phyloP scores from a whole-genome alignment of 2,797 vertebrate genomes.

The Acipenser oxyrinchus region DNA sequence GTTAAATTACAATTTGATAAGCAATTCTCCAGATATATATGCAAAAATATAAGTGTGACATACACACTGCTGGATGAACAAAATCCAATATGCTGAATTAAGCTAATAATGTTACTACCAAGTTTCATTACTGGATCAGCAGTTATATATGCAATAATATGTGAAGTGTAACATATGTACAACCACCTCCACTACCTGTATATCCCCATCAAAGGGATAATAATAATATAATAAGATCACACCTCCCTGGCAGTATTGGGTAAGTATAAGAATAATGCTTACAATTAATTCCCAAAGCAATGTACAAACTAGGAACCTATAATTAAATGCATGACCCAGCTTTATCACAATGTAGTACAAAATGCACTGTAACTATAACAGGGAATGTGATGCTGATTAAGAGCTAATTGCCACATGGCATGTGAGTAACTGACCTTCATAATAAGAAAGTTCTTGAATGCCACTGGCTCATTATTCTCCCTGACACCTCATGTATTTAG shows the following conservation, averaged over 20 bases:
- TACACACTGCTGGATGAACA: too few relatives aligned
- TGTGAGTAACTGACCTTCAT: slow-evolving; percentile 2
- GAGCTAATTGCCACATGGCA: not conserved
- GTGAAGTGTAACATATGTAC: not conserved
- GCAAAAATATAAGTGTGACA: too few relatives aligned
- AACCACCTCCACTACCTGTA: not conserved
- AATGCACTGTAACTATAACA: not conserved
- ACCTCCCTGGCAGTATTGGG: too few relatives aligned
- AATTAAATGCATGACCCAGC: not conserved
- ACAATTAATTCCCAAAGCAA: not conserved
- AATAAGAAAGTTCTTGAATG: not conserved
- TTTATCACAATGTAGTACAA: not conserved
- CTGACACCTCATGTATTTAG: not conserved
- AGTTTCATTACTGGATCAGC: too few relatives aligned
- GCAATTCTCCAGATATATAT: too few relatives aligned
- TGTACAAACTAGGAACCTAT: not conserved
- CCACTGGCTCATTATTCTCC: not conserved
- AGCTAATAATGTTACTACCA: too few relatives aligned
- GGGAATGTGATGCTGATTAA: not conserved
- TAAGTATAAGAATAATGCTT: too few relatives aligned
- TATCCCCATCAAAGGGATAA: too few relatives aligned
- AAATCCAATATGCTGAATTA: too few relatives aligned
- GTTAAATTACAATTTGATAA: too few relatives aligned
- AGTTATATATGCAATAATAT: too few relatives aligned
- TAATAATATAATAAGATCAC: too few relatives aligned